Conservation (phyloP, 1,140 invertebrate species). For the Whitmania pigra region DNA sequence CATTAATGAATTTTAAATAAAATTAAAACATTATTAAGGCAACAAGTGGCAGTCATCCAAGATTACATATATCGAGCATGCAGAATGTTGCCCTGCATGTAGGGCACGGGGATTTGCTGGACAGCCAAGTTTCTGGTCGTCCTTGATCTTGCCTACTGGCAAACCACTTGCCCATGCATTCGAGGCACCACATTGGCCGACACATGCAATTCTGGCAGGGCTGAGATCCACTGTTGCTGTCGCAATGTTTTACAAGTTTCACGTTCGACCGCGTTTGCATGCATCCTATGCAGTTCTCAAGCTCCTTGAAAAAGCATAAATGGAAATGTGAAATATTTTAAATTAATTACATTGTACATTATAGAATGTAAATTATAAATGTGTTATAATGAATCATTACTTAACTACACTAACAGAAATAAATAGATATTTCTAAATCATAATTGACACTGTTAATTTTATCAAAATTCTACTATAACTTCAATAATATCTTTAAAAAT, state of each 20-base stretch:
- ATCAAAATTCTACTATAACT: too few species aligned
- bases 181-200: slow-evolving; percentile 70
- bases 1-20: too few species aligned
- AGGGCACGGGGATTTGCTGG: slow-evolving; percentile 72
- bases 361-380: background rate
- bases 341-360: background rate
- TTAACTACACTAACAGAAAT: too few species aligned
- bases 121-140: slow-evolving; percentile 62
- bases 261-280: slow-evolving; percentile 65
- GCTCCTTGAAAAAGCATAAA: slow-evolving; percentile 46
- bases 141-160: slow-evolving; percentile 65
- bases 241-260: slow-evolving; percentile 63
- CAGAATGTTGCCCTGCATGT: slow-evolving; percentile 74
- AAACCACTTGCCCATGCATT: slow-evolving; percentile 63
- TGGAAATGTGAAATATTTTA: background rate
- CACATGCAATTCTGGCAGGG: slow-evolving; percentile 54
- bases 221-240: slow-evolving; percentile 37
- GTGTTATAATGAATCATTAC: too few species aligned
- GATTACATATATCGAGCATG: slow-evolving; percentile 59
- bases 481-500: background rate
- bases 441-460: too few species aligned
- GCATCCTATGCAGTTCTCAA: slow-evolving; percentile 73
- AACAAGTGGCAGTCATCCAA: slow-evolving; percentile 21
- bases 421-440: too few species aligned
- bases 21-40: too few species aligned